phyloP scores from a whole-genome alignment of 2,888 invertebrate genomes.

The Rhopalosiphum nymphaeae region DNA sequence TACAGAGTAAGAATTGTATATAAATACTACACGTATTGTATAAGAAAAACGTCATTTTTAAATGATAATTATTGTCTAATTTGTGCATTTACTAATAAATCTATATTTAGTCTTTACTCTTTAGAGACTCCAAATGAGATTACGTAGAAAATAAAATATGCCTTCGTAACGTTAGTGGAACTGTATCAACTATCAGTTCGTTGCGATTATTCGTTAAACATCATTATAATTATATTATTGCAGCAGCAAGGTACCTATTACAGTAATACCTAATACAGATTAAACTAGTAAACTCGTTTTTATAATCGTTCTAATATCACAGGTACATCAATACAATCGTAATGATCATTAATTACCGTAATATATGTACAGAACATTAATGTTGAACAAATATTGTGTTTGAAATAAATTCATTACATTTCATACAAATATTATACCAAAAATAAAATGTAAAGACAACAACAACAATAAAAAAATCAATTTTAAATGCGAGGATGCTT shows the following conservation, averaged over 20 bases:
- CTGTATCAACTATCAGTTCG: not conserved
- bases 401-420: not conserved
- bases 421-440: not conserved
- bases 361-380: not conserved
- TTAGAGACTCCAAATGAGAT: not conserved
- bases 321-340: not conserved
- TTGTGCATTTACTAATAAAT: not conserved
- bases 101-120: not conserved
- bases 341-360: not conserved
- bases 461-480: slow-evolving; percentile 1
- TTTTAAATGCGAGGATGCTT: not conserved
- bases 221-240: not conserved
- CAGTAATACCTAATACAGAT: not conserved
- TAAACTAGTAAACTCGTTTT: not conserved
- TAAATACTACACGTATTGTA: not conserved
- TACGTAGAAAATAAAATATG: not conserved
- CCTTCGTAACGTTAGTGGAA: not conserved
- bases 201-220: not conserved
- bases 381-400: not conserved
- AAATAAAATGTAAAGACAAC: not conserved
- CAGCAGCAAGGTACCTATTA: not conserved
- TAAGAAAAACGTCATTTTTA: not conserved
- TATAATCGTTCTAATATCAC: not conserved
- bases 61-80: not conserved
- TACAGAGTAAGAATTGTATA: not conserved